Conservation (phyloP, 37 sponge, comb jelly and placozoan species). For the Eunapius fragilis region DNA sequence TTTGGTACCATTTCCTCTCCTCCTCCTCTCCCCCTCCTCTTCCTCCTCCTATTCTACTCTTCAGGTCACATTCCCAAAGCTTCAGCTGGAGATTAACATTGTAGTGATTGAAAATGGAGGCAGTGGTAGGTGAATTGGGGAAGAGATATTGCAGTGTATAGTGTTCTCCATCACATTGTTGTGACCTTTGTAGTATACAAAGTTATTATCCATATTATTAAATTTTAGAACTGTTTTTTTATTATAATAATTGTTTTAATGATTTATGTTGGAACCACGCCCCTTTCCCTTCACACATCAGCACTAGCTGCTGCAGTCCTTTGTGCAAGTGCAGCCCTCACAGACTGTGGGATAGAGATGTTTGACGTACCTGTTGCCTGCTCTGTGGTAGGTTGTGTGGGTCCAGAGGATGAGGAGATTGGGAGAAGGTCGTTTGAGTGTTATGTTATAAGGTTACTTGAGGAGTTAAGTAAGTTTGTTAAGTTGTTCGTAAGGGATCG, state of each 20-base stretch:
- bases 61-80: constrained; percentile 61
- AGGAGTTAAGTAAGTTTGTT: neutral
- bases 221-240: too few species aligned
- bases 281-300: too few species aligned
- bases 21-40: too few species aligned
- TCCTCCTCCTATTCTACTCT: too few species aligned
- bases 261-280: too few species aligned
- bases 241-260: too few species aligned
- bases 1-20: too few species aligned
- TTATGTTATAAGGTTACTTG: neutral
- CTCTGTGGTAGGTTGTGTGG: constrained; percentile 43
- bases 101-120: constrained; percentile 63
- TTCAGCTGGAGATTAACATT: constrained; percentile 45
- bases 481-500: too few species aligned
- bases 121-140: constrained; percentile 32
- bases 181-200: too few species aligned
- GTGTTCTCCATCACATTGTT: too few species aligned
- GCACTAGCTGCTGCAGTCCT: constrained; percentile 46
- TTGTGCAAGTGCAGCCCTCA: constrained; percentile 59
- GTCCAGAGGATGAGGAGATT: neutral
- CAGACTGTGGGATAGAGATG: constrained; percentile 58
- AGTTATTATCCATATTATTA: too few species aligned
- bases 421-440: neutral
- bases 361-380: constrained; percentile 58
- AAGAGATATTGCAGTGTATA: too few species aligned